Evolutionary conservation across 2,888 invertebrate species (phyloP).

Genomic region (Saturnia pavonia): DNA sequence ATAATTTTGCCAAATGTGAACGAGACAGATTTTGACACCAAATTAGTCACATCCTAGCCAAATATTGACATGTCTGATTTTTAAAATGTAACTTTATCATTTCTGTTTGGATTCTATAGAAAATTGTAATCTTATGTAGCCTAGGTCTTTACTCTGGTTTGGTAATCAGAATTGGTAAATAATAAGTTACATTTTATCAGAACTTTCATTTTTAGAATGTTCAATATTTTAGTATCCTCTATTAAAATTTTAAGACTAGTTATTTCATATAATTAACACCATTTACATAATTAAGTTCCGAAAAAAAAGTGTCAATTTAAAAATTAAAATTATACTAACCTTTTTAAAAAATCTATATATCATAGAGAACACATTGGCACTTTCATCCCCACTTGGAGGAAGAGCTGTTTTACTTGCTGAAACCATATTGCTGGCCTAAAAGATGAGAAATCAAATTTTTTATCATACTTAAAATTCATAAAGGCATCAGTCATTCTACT

Average conservation of each 20-base stretch:
- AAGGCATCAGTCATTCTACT: too few relatives aligned
- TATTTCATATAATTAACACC: not conserved
- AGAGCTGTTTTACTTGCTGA: conserved; percentile 67
- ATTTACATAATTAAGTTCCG: not conserved
- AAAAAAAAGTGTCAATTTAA: not conserved
- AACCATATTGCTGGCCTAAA: conserved; percentile 68
- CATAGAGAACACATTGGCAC: conserved; percentile 79
- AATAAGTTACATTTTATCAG: not conserved
- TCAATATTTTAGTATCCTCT: not conserved
- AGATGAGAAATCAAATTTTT: conserved; percentile 15
- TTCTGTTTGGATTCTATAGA: not conserved
- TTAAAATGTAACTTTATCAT: not conserved
- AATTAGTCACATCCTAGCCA: too few relatives aligned
- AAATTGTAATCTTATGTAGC: not conserved
- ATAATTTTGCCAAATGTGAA: too few relatives aligned
- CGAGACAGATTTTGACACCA: too few relatives aligned
- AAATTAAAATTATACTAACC: conserved; percentile 52
- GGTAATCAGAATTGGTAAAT: too few relatives aligned
- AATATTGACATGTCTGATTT: too few relatives aligned
- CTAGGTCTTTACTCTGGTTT: too few relatives aligned
- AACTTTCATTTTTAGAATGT: not conserved
- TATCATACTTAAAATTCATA: not conserved
- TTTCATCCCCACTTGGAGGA: conserved; percentile 71
- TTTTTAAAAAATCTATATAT: conserved; percentile 85
- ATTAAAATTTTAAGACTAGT: not conserved